These are phyloP conservation scores for Heliconius hortense DNA, from an alignment of 2,888 invertebrate genomes.

Conservation along the genomic window DNA sequence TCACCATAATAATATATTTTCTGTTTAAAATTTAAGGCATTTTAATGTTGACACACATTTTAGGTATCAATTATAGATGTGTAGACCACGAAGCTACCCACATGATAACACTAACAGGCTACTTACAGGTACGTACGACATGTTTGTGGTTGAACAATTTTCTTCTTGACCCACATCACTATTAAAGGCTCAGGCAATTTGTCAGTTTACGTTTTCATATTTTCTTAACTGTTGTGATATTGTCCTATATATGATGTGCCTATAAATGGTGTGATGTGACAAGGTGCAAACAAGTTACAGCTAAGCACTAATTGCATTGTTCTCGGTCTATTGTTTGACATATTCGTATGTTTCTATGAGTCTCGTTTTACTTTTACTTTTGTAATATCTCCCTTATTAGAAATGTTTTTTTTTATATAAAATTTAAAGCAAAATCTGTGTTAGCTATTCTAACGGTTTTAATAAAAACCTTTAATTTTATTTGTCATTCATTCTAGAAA, in stretches of 20 bases:
- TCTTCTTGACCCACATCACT: slow-evolving; percentile 47
- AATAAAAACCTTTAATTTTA: too few relatives aligned
- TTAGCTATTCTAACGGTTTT: neutral
- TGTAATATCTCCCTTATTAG: neutral
- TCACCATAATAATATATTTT: neutral
- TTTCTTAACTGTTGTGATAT: slow-evolving; percentile 36
- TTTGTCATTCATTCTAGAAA: too few relatives aligned
- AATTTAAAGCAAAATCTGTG: neutral
- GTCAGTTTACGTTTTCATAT: slow-evolving; percentile 27
- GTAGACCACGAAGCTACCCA: slow-evolving; percentile 17
- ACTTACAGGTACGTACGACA: slow-evolving; percentile 36
- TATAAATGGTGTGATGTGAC: slow-evolving; percentile 36
- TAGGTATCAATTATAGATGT: slow-evolving; percentile 10
- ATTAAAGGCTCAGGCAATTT: slow-evolving; percentile 38
- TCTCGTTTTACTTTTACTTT: slow-evolving; percentile 18
- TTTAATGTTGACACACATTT: neutral
- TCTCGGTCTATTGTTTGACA: slow-evolving; percentile 55
- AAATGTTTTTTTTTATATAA: neutral
- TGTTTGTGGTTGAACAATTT: slow-evolving; percentile 28
- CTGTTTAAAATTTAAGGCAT: neutral
- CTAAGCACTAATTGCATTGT: slow-evolving; percentile 62
- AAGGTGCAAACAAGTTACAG: slow-evolving; percentile 50
- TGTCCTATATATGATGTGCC: slow-evolving; percentile 23
- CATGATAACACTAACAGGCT: slow-evolving; percentile 32
- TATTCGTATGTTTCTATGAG: slow-evolving; percentile 19